Percentiles rank a stretch among this genome's conserved stretches.
Conservation (phyloP, 2,113 vertebrate genomes). For the Tinamus guttatus region DNA sequence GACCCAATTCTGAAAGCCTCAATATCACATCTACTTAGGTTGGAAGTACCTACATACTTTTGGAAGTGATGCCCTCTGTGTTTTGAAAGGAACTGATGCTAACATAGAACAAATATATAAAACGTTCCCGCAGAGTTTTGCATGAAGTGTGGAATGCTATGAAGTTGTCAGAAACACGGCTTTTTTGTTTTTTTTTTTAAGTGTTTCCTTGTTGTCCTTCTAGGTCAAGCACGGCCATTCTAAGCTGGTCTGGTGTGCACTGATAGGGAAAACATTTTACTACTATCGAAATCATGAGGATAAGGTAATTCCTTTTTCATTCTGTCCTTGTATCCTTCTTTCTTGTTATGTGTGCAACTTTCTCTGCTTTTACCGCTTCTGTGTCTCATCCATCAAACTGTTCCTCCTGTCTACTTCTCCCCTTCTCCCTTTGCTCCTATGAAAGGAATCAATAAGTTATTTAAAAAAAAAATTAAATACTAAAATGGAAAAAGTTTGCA, state of each 20-base stretch:
- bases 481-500: neutral
- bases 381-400: neutral
- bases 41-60: neutral
- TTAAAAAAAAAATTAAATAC: neutral
- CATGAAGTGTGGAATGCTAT: neutral
- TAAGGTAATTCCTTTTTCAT: conserved; percentile 75
- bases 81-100: neutral
- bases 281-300: conserved; percentile 91
- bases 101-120: neutral
- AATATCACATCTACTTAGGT: neutral
- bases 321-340: neutral
- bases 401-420: neutral
- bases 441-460: neutral
- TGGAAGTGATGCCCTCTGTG: neutral
- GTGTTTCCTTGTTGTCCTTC: neutral
- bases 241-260: conserved; percentile 89
- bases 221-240: conserved; percentile 93
- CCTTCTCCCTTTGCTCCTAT: neutral
- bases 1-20: neutral
- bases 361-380: neutral
- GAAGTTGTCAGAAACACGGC: neutral
- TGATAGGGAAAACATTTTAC: conserved; percentile 87
- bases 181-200: no score
- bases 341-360: neutral
- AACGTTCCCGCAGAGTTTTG: neutral